These are phyloP conservation scores for Patella vulgata DNA, from an alignment of 1,140 invertebrate genomes.

Conservation along the genomic window DNA sequence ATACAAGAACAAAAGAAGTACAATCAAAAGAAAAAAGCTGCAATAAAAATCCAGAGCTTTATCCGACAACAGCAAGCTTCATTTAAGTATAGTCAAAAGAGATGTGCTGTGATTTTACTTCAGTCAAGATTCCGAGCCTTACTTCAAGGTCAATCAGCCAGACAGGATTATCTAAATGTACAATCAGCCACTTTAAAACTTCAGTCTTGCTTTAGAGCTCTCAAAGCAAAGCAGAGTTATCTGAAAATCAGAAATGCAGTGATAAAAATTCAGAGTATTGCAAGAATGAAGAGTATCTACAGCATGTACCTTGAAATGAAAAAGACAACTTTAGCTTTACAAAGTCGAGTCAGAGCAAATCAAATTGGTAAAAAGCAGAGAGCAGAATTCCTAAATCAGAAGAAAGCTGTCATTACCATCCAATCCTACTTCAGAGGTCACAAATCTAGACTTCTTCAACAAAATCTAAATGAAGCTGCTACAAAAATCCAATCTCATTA, in stretches of 20 bases:
- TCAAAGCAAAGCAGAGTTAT: neutral
- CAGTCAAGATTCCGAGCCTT: slow-evolving; percentile 25
- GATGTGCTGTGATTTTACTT: slow-evolving; percentile 28
- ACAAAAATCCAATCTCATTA: slow-evolving; percentile 32
- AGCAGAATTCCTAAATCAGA: slow-evolving; percentile 7
- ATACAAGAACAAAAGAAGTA: slow-evolving; percentile 2
- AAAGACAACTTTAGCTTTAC: neutral
- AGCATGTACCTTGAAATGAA: neutral
- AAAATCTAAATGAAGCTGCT: slow-evolving; percentile 5
- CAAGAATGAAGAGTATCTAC: neutral
- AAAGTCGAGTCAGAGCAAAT: slow-evolving; percentile 2
- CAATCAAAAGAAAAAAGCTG: neutral
- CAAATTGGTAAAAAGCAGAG: neutral
- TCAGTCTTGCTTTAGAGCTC: neutral
- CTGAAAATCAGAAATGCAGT: neutral
- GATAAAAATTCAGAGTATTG: slow-evolving; percentile 3
- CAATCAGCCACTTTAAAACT: neutral
- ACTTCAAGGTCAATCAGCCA: neutral
- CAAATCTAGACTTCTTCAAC: no score
- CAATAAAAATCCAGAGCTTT: slow-evolving; percentile 6
- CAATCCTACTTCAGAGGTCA: slow-evolving; percentile 17
- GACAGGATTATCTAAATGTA: neutral
- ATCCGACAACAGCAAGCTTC: slow-evolving; percentile 17
- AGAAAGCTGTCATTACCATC: slow-evolving; percentile 4
- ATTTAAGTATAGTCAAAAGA: slow-evolving; percentile 8